phyloP scores from a whole-genome alignment of 2,113 vertebrate species.

The Trinectes maculatus region DNA sequence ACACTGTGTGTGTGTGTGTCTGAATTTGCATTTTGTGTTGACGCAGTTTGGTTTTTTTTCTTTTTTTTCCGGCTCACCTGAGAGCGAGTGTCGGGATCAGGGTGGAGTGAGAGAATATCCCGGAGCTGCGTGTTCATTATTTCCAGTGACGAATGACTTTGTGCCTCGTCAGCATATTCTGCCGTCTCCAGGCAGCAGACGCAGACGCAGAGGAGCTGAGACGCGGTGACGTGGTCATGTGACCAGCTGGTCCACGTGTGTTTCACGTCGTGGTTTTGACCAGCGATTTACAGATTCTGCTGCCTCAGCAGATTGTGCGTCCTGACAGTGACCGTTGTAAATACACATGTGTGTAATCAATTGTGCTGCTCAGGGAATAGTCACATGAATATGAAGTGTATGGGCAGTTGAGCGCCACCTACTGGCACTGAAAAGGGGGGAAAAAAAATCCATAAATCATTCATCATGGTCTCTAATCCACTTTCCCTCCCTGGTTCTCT shows the following conservation, averaged over 20 bases:
- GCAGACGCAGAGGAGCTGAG: too few relatives aligned
- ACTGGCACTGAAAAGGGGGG: background rate
- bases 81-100: constrained; percentile 56
- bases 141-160: constrained; percentile 58
- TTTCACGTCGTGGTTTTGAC: too few relatives aligned
- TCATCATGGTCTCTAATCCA: background rate
- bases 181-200: too few relatives aligned
- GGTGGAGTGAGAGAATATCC: constrained; percentile 64
- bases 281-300: too few relatives aligned
- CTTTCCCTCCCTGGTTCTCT: background rate
- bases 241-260: too few relatives aligned
- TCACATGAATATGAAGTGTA: background rate
- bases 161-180: constrained; percentile 71
- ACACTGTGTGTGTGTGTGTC: too few relatives aligned
- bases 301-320: too few relatives aligned
- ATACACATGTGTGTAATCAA: background rate
- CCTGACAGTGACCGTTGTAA: too few relatives aligned
- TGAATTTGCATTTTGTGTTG: constrained; percentile 4
- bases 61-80: constrained; percentile 52
- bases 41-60: constrained; percentile 5
- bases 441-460: background rate
- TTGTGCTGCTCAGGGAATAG: too few relatives aligned
- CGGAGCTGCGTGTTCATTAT: constrained; percentile 59
- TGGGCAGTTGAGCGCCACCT: background rate
- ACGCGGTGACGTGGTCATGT: too few relatives aligned